Base-by-base conservation (phyloP, 2,797 vertebrate species). In the Halcyon smyrnensis region DNA sequence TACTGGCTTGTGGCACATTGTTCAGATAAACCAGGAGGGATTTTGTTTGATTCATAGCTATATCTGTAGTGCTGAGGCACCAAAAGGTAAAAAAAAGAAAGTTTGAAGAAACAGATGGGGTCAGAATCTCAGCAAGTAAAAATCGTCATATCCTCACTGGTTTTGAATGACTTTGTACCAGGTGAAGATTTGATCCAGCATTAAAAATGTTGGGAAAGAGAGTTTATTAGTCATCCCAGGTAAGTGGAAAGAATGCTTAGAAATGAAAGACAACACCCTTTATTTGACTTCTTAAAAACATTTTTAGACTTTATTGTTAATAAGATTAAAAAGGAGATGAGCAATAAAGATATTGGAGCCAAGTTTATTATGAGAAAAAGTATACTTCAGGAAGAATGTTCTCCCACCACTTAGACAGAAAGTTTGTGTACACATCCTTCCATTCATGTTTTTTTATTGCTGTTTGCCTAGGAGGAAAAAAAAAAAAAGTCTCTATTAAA, bases 261-360 rank as follows among this genome's bases (percentile, higher is more conserved):
- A 86, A 95, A 97, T 96, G 93, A 97, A 97, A 93, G 94, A 78
- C 81, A 84, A 89, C 89, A 91, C 93, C 68, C 88, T 98, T 93
- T 97, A 95, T 96, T 96, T 96, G 89, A 95, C 97, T 97, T 97
- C 96, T 95, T 96, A 71, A 86, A 95, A 97, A 92, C 91, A 95
- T 96, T 97, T 98, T 97, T 90, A 97, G 97, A 63, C 93, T 97
- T 97, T 97, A 97, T 96, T 95, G 95, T 98, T 98, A 98, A 98
- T 97, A 97, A 97, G 96, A 98, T 97, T 98, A 98, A 98, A 98
- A 97, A 97, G 95, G 93, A 98, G 98, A 98, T 98, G 96, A 96
- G 93, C 94, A 97, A 97, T 98, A 98, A 98, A 98, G 98, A 98
- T 98, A 98, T 43, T 75, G 74, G 87, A 95, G 83, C 90, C 10